phyloP scores from a whole-genome alignment of 1,140 invertebrate genomes.

The Drosophila pectinifera region DNA sequence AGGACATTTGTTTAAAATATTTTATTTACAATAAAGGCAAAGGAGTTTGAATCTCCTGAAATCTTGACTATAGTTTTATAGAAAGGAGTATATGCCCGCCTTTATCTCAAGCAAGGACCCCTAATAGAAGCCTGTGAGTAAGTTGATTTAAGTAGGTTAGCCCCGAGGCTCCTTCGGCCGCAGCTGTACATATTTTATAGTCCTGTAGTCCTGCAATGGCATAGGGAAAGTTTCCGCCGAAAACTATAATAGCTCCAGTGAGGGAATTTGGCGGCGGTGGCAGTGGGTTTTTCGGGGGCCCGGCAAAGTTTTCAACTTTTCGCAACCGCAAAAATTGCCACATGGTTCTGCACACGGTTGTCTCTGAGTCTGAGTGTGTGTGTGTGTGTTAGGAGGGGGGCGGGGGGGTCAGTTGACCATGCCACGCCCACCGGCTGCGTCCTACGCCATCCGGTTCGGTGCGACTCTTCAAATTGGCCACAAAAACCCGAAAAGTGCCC shows the following conservation, averaged over 20 bases:
- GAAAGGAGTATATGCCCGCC: too few relatives aligned
- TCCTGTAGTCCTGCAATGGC: neutral
- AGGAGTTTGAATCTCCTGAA: too few relatives aligned
- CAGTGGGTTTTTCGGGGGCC: constrained; percentile 9
- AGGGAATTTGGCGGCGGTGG: neutral
- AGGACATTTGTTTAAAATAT: too few relatives aligned
- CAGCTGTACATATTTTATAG: constrained; percentile 23
- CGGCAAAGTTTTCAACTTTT: constrained; percentile 74
- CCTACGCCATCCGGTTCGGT: constrained; percentile 29
- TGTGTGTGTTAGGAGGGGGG: neutral
- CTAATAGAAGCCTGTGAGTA: too few relatives aligned
- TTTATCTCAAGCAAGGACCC: too few relatives aligned
- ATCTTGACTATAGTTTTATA: too few relatives aligned
- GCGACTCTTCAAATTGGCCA: constrained; percentile 72
- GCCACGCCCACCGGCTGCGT: constrained; percentile 17
- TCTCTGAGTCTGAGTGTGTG: neutral
- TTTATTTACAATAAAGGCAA: too few relatives aligned
- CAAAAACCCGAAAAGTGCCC: constrained; percentile 73
- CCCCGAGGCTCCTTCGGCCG: neutral
- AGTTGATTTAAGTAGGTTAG: constrained; percentile 2
- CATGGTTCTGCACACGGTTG: constrained; percentile 61
- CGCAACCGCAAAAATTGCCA: constrained; percentile 75
- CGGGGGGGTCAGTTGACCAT: constrained; percentile 44
- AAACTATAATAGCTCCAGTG: constrained; percentile 20
- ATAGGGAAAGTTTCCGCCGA: constrained; percentile 1